Evolutionary conservation across 2,797 vertebrate species (phyloP).

Genomic region (Chloroceryle inda): DNA sequence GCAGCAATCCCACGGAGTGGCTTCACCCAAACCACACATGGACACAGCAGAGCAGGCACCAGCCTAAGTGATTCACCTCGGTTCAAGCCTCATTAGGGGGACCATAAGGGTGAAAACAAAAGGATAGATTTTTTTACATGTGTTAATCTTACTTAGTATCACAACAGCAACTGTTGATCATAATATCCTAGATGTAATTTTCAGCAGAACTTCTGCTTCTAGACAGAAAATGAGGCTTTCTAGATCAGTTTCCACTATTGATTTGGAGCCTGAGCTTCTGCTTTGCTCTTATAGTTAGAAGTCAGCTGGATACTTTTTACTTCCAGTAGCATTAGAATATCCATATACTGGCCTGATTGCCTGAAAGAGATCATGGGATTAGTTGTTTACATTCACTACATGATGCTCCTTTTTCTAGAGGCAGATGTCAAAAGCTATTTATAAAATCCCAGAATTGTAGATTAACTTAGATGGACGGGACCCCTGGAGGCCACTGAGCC

Average conservation of each 20-base stretch:
- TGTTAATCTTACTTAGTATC: background rate
- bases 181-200: background rate
- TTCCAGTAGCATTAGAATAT: background rate
- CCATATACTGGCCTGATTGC: background rate
- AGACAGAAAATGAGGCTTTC: background rate
- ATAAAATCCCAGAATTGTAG: background rate
- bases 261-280: background rate
- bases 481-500: background rate
- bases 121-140: background rate
- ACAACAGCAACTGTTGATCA: background rate
- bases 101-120: background rate
- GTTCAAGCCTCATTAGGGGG: background rate
- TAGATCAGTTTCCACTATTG: background rate
- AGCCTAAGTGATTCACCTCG: background rate
- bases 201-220: background rate
- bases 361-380: background rate
- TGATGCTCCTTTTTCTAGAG: background rate
- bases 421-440: background rate
- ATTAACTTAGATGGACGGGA: background rate
- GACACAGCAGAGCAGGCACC: background rate
- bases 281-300: background rate
- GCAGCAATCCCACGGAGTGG: rapidly evolving
- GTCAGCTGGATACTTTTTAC: background rate
- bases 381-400: background rate
- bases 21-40: background rate